Base-by-base conservation (phyloP, 2,113 vertebrate species). In the Seriola rivoliana region DNA sequence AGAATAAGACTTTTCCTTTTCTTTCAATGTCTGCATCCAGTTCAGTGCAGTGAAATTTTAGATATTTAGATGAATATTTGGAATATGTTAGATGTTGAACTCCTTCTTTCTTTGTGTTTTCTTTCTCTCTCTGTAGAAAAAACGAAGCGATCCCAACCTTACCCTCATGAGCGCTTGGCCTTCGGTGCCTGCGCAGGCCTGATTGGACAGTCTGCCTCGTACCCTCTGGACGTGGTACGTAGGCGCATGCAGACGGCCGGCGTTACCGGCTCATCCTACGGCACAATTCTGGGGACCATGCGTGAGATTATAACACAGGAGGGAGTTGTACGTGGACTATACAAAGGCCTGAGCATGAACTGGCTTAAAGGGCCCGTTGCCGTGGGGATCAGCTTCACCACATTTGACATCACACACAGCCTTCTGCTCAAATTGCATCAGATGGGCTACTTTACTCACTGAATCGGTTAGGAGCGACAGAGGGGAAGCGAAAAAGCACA, bases 311-410 rank as follows among this genome's bases (percentile, higher is more conserved):
- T 97, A 5, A 36, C 86, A 0, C 95, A 97, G 69, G 98, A 99
- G 84, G 98, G 98, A 36, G 81, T 97, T 0, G n/a, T 97, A 70
- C 92, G 94, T 0, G 98, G 98, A 65, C 87, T 99, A 4, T 99
- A 99, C 95, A 99, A 99, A 82, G 98, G 98, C 64, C 95, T 99
- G 75, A 99, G 98, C 94, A 99, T 99, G 98, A 99, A 99, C 95
- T 99, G 98, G 98, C 91, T 99, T 29, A 99, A 99, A 80, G 98
- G 98, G 2, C 98, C 98, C 1, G 90, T 99, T 7, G 97, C 97
- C 0, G 98, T 99, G 72, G 98, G 97, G 5, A 96, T 99, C 80
- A 99, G 98, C 93, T 97, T 99, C 92, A 97, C 96, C 79, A 99
- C 98, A 64, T 99, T 99, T 11, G 98, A 99, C 94, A 93, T 99